Evolutionary conservation across 1,140 invertebrate species (phyloP).

Genomic region (Monochamus saltuarius): DNA sequence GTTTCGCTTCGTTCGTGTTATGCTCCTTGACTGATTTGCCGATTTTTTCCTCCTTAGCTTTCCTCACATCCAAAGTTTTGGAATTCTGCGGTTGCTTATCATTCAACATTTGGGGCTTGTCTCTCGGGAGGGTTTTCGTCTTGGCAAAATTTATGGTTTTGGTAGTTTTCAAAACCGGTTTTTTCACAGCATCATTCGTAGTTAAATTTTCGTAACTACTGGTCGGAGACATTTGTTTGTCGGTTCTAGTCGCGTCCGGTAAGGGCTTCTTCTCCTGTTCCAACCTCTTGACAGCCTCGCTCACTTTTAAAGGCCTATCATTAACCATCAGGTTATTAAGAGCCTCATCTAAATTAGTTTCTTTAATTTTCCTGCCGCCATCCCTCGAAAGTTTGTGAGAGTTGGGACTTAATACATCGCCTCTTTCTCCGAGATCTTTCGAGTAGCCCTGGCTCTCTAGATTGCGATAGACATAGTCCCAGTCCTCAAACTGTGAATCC

Average conservation of each 20-base stretch:
- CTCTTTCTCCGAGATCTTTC: conserved; percentile 65
- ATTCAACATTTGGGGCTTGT: conserved; percentile 15
- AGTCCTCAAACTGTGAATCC: conserved; percentile 64
- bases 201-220: conserved; percentile 43
- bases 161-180: conserved; percentile 6
- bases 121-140: conserved; percentile 16
- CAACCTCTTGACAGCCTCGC: conserved; percentile 57
- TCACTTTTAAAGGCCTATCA: conserved; percentile 58
- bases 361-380: conserved; percentile 53
- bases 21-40: conserved; percentile 9
- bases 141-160: conserved; percentile 5
- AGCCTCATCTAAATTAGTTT: conserved; percentile 57
- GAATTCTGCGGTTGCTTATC: not conserved
- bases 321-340: conserved; percentile 50
- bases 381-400: conserved; percentile 47
- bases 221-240: conserved; percentile 30
- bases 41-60: conserved; percentile 20
- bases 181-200: conserved; percentile 22
- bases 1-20: conserved; percentile 17
- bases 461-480: conserved; percentile 78
- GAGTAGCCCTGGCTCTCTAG: conserved; percentile 72
- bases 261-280: conserved; percentile 43
- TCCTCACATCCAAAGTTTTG: conserved; percentile 8
- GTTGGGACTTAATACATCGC: conserved; percentile 59
- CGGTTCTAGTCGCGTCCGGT: conserved; percentile 8